These are phyloP conservation scores for Macquaria ambigua DNA, from an alignment of 2,113 vertebrate species.

Conservation along the genomic window DNA sequence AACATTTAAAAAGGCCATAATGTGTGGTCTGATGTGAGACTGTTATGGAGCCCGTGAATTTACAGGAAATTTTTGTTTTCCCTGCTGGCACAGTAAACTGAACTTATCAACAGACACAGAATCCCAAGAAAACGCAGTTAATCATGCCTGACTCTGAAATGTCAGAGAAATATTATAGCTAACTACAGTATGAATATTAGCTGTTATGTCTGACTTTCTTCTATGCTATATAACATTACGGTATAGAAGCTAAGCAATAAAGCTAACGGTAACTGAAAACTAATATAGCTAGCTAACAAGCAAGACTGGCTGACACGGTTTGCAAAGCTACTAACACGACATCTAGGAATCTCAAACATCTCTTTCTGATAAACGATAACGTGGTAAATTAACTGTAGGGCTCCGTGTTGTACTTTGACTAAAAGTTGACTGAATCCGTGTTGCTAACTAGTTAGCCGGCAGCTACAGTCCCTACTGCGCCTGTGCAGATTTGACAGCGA, in stretches of 20 bases:
- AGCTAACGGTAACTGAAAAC: conserved; percentile 26
- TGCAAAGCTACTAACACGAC: background rate
- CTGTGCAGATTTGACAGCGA: conserved; percentile 64
- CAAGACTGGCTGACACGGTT: too few relatives aligned
- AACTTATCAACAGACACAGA: background rate
- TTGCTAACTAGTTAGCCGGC: conserved; percentile 61
- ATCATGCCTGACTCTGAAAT: background rate
- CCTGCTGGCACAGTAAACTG: background rate
- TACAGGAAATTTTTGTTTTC: conserved; percentile 44
- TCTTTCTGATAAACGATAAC: accelerated
- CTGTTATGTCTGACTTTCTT: background rate
- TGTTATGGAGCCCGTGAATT: conserved; percentile 7
- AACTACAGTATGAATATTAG: background rate
- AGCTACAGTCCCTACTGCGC: conserved; percentile 52
- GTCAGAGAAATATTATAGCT: background rate
- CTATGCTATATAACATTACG: background rate
- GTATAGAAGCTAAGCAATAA: background rate
- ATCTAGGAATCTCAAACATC: background rate
- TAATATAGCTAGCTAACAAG: background rate
- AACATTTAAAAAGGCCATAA: too few relatives aligned
- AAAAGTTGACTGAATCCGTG: conserved; percentile 26
- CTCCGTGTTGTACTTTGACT: background rate
- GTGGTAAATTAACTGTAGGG: accelerated
- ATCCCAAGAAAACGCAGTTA: background rate
- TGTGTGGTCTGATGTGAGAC: conserved; percentile 27